Percentiles rank a stretch among this genome's conserved stretches.
phyloP scores from a whole-genome alignment of 2,797 vertebrate genomes.

The Anas bahamensis region DNA sequence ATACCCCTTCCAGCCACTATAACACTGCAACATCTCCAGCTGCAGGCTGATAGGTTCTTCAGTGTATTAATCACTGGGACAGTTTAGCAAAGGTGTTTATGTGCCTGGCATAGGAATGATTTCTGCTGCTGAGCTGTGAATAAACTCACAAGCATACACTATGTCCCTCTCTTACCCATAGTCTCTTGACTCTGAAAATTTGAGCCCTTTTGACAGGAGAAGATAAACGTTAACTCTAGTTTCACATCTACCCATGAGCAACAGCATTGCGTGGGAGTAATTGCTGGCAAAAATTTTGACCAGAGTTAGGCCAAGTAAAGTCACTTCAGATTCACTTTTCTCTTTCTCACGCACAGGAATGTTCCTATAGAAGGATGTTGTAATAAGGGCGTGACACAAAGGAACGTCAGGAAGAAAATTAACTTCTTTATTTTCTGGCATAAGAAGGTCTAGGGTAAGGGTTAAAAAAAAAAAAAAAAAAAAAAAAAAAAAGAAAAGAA shows the following conservation, averaged over 20 bases:
- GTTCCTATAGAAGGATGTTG: constrained; percentile 7
- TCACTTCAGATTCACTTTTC: constrained; percentile 29
- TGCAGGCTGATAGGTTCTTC: neutral
- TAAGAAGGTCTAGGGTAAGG: neutral
- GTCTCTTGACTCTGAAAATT: neutral
- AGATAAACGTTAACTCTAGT: constrained; percentile 2
- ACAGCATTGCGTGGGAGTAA: neutral
- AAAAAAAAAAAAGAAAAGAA: neutral
- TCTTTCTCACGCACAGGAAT: constrained; percentile 39
- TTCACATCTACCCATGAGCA: neutral
- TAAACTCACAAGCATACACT: neutral
- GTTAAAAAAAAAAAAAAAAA: constrained; percentile 15
- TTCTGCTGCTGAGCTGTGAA: constrained; percentile 2
- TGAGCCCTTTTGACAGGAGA: constrained; percentile 30
- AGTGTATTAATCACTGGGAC: neutral
- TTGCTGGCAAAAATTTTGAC: constrained; percentile 34
- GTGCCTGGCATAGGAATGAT: neutral
- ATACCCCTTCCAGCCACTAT: neutral
- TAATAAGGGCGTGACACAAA: constrained; percentile 53
- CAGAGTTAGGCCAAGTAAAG: neutral
- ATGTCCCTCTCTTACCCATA: neutral
- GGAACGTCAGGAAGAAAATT: constrained; percentile 24
- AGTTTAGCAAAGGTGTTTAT: neutral
- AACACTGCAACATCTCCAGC: neutral
- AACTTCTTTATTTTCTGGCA: neutral